phyloP scores from a whole-genome alignment of 2,797 vertebrate species.

The Parambassis ranga region DNA sequence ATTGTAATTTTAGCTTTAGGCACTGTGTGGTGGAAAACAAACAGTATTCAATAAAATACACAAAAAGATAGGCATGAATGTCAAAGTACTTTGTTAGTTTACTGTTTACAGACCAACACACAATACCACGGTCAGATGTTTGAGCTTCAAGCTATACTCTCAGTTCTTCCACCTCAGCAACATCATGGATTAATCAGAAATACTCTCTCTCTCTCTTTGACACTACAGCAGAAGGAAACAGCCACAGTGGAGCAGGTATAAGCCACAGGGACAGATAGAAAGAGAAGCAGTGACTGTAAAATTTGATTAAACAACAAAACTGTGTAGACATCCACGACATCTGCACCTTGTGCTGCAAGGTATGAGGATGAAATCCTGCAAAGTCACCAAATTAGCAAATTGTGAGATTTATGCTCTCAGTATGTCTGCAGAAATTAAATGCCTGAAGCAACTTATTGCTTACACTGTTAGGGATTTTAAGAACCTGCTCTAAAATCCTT shows the following conservation, averaged over 20 bases:
- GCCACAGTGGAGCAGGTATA: neutral
- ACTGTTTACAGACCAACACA: neutral
- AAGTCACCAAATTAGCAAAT: constrained; percentile 52
- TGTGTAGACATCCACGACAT: constrained; percentile 4
- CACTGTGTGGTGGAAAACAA: no score
- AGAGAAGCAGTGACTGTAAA: constrained; percentile 27
- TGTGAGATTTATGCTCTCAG: constrained; percentile 20
- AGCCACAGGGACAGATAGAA: constrained; percentile 24
- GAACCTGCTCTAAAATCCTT: constrained; percentile 21
- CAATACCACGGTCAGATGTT: neutral
- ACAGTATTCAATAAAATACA: no score
- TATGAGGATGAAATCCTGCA: constrained; percentile 36
- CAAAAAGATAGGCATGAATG: no score
- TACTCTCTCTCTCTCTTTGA: neutral
- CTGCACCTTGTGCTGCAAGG: constrained; percentile 1
- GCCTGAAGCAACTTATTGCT: constrained; percentile 40
- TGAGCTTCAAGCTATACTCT: neutral
- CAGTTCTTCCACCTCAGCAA: constrained; percentile 27
- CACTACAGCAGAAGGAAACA: constrained; percentile 6
- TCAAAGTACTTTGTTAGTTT: no score
- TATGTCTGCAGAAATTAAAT: constrained; percentile 48
- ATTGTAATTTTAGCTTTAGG: no score
- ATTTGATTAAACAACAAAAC: constrained; percentile 53
- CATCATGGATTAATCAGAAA: constrained; percentile 26
- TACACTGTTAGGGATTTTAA: constrained; percentile 29